Evolutionary conservation across 2,113 vertebrate species (phyloP).

Genomic region (Brienomyrus brachyistius): DNA sequence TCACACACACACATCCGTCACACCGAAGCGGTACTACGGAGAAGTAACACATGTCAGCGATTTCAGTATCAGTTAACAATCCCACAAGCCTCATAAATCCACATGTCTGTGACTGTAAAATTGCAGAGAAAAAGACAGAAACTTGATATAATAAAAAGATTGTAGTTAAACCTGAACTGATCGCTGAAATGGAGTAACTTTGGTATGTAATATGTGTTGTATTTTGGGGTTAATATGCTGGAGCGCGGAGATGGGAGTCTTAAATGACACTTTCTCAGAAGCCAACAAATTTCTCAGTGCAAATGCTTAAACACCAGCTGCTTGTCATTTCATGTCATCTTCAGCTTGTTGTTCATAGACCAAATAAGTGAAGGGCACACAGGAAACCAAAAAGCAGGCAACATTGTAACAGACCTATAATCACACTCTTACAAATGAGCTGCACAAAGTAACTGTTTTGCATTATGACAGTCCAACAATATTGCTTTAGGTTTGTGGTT

Average conservation of each 20-base stretch:
- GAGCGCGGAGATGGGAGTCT: neutral
- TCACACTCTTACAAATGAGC: neutral
- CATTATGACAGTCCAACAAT: neutral
- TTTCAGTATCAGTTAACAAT: neutral
- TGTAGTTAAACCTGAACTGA: neutral
- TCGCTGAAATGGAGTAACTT: neutral
- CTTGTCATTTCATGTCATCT: neutral
- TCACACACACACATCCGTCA: neutral
- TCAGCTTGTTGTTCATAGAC: neutral
- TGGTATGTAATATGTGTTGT: neutral
- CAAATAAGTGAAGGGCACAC: neutral
- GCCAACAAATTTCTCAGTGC: neutral
- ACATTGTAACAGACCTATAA: neutral
- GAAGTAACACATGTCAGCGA: neutral
- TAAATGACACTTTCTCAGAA: neutral
- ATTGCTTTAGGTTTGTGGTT: neutral
- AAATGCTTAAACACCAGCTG: neutral
- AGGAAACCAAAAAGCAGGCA: neutral
- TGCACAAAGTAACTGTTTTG: neutral
- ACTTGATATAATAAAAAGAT: neutral
- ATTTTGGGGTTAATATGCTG: neutral
- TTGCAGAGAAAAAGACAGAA: slow-evolving; percentile 14
- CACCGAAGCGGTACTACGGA: neutral
- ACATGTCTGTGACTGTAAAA: slow-evolving; percentile 24
- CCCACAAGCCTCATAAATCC: neutral